These are phyloP conservation scores for Stratiomys singularior DNA, from an alignment of 2,888 invertebrate species.

Conservation along the genomic window DNA sequence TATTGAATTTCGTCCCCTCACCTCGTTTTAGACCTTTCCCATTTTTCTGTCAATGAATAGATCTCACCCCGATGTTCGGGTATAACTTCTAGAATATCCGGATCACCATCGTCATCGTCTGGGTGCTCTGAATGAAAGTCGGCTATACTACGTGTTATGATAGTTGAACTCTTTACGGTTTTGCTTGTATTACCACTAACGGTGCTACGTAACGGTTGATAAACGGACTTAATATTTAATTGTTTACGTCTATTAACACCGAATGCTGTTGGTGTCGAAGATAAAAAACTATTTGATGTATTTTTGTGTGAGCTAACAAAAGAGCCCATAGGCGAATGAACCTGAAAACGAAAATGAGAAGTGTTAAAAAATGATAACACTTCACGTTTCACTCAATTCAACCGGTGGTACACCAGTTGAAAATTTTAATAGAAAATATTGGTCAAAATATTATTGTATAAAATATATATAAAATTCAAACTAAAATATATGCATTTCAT, in stretches of 20 bases:
- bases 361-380: too few species aligned
- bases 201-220: conserved; percentile 57
- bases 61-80: conserved; percentile 48
- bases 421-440: too few species aligned
- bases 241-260: conserved; percentile 53
- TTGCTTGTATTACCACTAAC: conserved; percentile 42
- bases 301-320: conserved; percentile 46
- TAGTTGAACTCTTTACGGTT: conserved; percentile 51
- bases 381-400: too few species aligned
- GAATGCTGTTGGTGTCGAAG: conserved; percentile 49
- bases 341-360: neutral
- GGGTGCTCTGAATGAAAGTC: neutral
- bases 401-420: too few species aligned
- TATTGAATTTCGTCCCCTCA: neutral
- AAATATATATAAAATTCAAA: too few species aligned
- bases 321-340: conserved; percentile 24
- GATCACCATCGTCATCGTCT: conserved; percentile 42
- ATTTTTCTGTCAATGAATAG: neutral
- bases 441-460: too few species aligned
- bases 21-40: conserved; percentile 15
- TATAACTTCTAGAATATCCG: conserved; percentile 58
- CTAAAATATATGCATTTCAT: too few species aligned
- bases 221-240: conserved; percentile 56
- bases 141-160: neutral
- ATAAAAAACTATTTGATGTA: conserved; percentile 48